Conservation (phyloP, 2,797 vertebrate species). For the Scyliorhinus canicula region DNA sequence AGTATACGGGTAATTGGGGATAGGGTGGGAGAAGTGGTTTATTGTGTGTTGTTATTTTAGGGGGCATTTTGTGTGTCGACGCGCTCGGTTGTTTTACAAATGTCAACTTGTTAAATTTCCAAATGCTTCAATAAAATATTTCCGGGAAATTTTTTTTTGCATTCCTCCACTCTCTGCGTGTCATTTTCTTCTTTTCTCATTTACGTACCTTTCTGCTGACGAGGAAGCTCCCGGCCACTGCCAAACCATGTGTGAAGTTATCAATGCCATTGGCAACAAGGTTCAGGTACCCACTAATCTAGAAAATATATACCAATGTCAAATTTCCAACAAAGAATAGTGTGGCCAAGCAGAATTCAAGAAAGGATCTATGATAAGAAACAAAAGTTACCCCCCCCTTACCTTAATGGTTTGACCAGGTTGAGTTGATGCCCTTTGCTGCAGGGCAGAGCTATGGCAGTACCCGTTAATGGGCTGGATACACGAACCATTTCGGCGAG, state of each 20-base stretch:
- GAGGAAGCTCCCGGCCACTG: constrained; percentile 89
- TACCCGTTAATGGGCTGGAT: constrained; percentile 51
- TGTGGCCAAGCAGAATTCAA: not conserved
- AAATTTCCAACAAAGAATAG: not conserved
- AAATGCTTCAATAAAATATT: too few species aligned
- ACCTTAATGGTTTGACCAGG: constrained; percentile 66
- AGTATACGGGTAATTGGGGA: too few species aligned
- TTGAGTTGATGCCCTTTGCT: constrained; percentile 51
- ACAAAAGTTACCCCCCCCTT: constrained; percentile 30
- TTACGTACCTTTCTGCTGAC: constrained; percentile 90
- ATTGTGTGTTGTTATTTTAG: too few species aligned
- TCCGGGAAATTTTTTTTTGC: too few species aligned
- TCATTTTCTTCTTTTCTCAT: constrained; percentile 30
- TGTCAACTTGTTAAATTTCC: too few species aligned
- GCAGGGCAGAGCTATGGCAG: constrained; percentile 52
- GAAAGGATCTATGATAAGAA: not conserved
- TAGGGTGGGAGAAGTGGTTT: too few species aligned
- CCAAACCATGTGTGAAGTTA: constrained; percentile 96
- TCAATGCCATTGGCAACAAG: constrained; percentile 94
- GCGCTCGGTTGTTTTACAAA: too few species aligned
- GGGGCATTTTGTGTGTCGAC: too few species aligned
- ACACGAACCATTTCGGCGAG: constrained; percentile 51
- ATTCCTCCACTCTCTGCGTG: constrained; percentile 46
- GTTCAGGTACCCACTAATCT: constrained; percentile 95
- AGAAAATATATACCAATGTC: constrained; percentile 40